Evolutionary conservation across 35 echinoderm and acorn worm species (phyloP).

Genomic region (Anneissia japonica): DNA sequence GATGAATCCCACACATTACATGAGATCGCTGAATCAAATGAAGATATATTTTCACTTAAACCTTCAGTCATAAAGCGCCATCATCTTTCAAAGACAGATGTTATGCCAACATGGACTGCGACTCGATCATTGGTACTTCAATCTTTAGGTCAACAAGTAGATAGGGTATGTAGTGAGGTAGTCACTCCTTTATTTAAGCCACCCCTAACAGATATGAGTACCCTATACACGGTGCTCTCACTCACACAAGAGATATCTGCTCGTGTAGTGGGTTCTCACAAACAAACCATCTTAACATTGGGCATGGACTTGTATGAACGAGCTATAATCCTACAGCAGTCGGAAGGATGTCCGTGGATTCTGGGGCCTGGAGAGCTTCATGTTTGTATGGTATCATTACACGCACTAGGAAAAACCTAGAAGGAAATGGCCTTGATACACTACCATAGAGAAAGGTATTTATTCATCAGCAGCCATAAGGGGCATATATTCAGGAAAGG

Average conservation of each 20-base stretch:
- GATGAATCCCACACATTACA: background rate
- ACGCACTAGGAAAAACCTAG: conserved; percentile 25
- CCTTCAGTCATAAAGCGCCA: background rate
- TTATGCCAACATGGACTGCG: conserved; percentile 30
- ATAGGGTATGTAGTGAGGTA: conserved; percentile 19
- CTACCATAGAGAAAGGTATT: background rate
- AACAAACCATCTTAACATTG: conserved; percentile 8
- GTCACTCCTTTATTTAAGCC: background rate
- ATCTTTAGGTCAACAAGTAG: conserved; percentile 13
- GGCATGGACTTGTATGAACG: conserved; percentile 29
- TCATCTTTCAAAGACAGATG: conserved; percentile 7
- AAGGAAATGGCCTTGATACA: conserved; percentile 3
- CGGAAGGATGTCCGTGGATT: conserved; percentile 14
- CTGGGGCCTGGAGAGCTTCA: conserved; percentile 24
- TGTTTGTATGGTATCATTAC: conserved; percentile 19
- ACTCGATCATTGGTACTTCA: conserved; percentile 17
- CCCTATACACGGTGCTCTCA: background rate
- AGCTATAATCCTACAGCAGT: conserved; percentile 13
- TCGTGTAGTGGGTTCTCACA: conserved; percentile 3
- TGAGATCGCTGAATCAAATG: too few species aligned
- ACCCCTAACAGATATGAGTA: background rate
- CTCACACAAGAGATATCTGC: conserved; percentile 24
- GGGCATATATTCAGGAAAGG: conserved; percentile 25
- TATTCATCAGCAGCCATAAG: conserved; percentile 13
- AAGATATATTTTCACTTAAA: conserved; percentile 6